Percentiles rank a stretch among this genome's conserved stretches.
Evolutionary conservation across 2,888 invertebrate genomes (phyloP).

Genomic region (Cacoxenus indagator): DNA sequence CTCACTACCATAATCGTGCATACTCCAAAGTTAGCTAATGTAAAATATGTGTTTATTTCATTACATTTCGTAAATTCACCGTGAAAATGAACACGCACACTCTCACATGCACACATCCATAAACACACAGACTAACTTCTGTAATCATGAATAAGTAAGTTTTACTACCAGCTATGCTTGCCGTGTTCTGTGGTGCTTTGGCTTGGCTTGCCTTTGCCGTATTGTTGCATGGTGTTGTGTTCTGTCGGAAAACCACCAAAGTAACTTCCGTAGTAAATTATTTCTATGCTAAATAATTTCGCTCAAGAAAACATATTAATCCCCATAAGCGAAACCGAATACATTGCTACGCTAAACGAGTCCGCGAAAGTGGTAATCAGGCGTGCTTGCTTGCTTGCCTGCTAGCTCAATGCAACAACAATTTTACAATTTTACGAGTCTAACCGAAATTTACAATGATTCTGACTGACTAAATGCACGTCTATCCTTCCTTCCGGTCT

Average conservation of each 20-base stretch:
- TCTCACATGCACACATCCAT: too few species aligned
- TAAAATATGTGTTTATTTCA: constrained; percentile 13
- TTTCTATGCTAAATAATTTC: constrained; percentile 17
- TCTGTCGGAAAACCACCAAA: constrained; percentile 13
- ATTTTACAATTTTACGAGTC: constrained; percentile 1
- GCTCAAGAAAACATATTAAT: constrained; percentile 24
- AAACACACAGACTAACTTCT: constrained; percentile 33
- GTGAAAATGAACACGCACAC: constrained; percentile 47
- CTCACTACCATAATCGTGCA: too few species aligned
- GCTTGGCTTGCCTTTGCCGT: too few species aligned
- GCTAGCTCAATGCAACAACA: too few species aligned
- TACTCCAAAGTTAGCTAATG: too few species aligned
- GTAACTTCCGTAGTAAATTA: constrained; percentile 14
- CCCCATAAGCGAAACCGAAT: constrained; percentile 15
- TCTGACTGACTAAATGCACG: background rate
- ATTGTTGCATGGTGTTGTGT: background rate
- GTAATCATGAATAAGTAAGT: constrained; percentile 46
- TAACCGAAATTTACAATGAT: background rate
- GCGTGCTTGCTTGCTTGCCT: too few species aligned
- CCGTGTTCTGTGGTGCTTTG: background rate
- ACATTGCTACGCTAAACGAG: background rate
- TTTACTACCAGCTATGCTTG: background rate
- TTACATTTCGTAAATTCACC: constrained; percentile 38
- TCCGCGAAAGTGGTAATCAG: constrained; percentile 41
- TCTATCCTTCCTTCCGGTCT: background rate